These are phyloP conservation scores for Hormaphis cornu DNA, from an alignment of 1,140 invertebrate genomes.

Conservation along the genomic window DNA sequence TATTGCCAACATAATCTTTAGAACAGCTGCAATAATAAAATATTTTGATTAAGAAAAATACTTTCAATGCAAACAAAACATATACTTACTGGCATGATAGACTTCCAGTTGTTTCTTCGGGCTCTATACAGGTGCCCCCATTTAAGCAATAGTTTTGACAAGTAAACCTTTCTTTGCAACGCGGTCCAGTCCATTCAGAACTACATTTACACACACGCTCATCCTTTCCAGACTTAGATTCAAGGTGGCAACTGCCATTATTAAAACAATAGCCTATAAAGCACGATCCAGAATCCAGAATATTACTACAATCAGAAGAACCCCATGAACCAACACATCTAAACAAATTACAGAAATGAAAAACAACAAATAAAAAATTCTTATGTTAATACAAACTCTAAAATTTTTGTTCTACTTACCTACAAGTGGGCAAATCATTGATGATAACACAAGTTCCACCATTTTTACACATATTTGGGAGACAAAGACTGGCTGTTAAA, in stretches of 20 bases:
- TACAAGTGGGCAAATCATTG: constrained; percentile 40
- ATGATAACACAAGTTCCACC: constrained; percentile 43
- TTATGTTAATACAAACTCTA: no score
- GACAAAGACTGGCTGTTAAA: constrained; percentile 1
- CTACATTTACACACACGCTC: constrained; percentile 39
- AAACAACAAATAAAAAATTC: no score
- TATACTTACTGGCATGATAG: constrained; percentile 23
- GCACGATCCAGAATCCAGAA: neutral
- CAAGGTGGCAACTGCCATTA: constrained; percentile 25
- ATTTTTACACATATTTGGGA: constrained; percentile 42
- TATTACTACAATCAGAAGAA: constrained; percentile 17
- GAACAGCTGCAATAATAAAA: constrained; percentile 40
- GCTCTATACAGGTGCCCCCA: constrained; percentile 41
- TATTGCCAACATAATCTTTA: constrained; percentile 39
- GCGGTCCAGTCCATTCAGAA: constrained; percentile 47
- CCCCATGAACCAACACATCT: constrained; percentile 27
- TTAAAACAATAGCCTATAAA: constrained; percentile 30
- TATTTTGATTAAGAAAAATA: neutral
- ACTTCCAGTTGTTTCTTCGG: neutral
- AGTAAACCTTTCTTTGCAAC: constrained; percentile 46
- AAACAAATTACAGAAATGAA: neutral
- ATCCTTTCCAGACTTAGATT: neutral
- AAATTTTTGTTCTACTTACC: constrained; percentile 38
- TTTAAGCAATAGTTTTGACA: constrained; percentile 52
- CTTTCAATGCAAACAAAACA: neutral